phyloP scores from a whole-genome alignment of 35 echinoderm and acorn worm genomes.

The Ophiothrix spiculata region DNA sequence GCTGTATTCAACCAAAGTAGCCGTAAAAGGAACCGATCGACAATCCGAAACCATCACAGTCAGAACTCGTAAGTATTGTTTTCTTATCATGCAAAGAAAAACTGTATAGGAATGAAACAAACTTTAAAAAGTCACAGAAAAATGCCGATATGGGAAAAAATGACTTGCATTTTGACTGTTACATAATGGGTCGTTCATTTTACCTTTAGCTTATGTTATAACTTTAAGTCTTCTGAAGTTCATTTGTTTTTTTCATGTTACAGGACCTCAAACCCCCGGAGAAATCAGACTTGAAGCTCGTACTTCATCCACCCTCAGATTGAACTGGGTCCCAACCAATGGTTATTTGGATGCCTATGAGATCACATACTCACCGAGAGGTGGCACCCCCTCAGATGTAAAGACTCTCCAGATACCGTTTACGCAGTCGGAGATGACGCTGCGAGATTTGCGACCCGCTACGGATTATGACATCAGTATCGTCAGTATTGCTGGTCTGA shows the following conservation, averaged over 20 bases:
- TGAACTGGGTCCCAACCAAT: slow-evolving; percentile 8
- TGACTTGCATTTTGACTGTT: too few relatives aligned
- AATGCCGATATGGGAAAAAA: too few relatives aligned
- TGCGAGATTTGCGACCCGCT: not conserved
- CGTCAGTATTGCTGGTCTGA: not conserved
- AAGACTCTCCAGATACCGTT: not conserved
- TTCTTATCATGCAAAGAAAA: not conserved
- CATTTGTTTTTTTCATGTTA: not conserved
- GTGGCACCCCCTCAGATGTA: not conserved
- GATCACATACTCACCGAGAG: not conserved
- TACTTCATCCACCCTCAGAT: not conserved
- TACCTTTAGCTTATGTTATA: not conserved
- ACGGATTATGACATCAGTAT: not conserved
- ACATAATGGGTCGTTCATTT: too few relatives aligned
- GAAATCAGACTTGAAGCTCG: not conserved
- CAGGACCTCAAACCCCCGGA: slow-evolving; percentile 15
- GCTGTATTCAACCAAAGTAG: not conserved
- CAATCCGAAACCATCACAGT: not conserved
- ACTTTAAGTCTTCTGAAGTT: not conserved
- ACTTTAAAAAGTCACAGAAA: too few relatives aligned
- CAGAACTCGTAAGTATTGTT: not conserved
- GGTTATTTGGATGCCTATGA: slow-evolving; percentile 19
- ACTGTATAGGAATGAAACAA: not conserved
- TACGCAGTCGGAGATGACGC: not conserved
- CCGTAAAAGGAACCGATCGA: not conserved